A percentile compares a stretch with the other conserved stretches of the same genome.
phyloP scores from a whole-genome alignment of 2,888 invertebrate species.

The Thecophora atra region DNA sequence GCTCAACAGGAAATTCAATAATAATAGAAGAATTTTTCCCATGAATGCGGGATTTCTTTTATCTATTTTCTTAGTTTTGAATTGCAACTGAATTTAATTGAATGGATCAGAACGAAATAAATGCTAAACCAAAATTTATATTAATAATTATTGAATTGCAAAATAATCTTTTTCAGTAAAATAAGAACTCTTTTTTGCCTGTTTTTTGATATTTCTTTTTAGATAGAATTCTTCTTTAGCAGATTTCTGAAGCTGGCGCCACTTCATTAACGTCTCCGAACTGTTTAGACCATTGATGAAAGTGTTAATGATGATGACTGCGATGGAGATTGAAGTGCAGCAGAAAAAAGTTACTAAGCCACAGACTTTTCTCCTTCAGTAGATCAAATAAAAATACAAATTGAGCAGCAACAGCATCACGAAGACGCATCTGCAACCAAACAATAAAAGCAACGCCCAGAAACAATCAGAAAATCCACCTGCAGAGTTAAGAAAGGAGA shows the following conservation, averaged over 20 bases:
- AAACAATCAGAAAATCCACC: neutral
- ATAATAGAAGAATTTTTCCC: neutral
- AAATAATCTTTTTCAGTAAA: too few relatives aligned
- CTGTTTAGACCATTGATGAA: too few relatives aligned
- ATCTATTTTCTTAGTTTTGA: neutral
- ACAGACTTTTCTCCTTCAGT: neutral
- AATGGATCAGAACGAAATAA: neutral
- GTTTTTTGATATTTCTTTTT: neutral
- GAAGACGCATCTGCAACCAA: neutral
- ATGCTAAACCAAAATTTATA: neutral
- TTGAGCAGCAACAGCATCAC: neutral
- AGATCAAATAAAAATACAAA: neutral
- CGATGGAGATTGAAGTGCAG: too few relatives aligned
- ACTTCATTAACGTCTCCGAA: neutral
- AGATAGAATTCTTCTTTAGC: neutral
- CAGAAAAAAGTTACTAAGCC: neutral
- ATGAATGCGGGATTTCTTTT: neutral
- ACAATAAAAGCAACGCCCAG: too few relatives aligned
- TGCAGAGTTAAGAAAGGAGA: neutral
- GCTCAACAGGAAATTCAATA: neutral
- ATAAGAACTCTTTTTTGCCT: too few relatives aligned
- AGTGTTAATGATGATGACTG: too few relatives aligned
- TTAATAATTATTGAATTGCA: neutral
- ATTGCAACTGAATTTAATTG: neutral
- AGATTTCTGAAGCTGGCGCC: conserved; percentile 11